Evolutionary conservation across 2,888 invertebrate species (phyloP), one percentile per base, ranked within the genome.

Genomic region (Hypena proboscidalis): DNA sequence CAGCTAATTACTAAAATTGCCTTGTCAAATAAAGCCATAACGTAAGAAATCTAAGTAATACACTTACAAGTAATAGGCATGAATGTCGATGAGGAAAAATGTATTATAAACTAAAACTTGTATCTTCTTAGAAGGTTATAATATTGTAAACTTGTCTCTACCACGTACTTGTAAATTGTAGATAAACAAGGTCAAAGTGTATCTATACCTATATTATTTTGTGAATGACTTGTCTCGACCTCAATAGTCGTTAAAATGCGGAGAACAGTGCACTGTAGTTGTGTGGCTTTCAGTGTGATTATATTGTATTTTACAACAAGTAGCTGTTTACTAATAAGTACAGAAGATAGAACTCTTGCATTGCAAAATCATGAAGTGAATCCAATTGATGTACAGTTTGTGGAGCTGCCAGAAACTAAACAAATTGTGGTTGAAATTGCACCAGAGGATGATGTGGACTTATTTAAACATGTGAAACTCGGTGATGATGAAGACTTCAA

Each of bases 181-280:
- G 73, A 76, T 76, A 72, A 68, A 54, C 46, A 70, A 72, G 79
- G 77, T 73, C 70, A 57, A 62, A 73, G 77, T 67, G 59, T 70
- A 78, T 74, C 68, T 10, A 27, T 32, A n/a, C n/a, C n/a, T n/a
- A 39, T 41, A 39, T 51, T 36, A 38, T 57, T 56, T 49, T 46
- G 51, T 59, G 47, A 40, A 44, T 23, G 50, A 40, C 22, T 25
- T 15, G 43, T 36, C 19, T 40, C 7, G 44, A 56, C 43, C 11
- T 53, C 38, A 49, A 55, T 58, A 74, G 68, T 72, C 35, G 43
- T 55, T 41, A 79, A 63, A 67, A 78, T 81, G 81, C 45, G 39
- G 36, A 62, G 47, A 37, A 45, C 46, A 49, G 58, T 62, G 34
- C 58, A 58, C 50, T 64, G 32, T 41, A 39, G 50, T 41, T 49